A percentile compares a stretch with the other conserved stretches of the same genome.
Conservation (phyloP, 2,888 invertebrate genomes). For the Siphlonurus alternatus region DNA sequence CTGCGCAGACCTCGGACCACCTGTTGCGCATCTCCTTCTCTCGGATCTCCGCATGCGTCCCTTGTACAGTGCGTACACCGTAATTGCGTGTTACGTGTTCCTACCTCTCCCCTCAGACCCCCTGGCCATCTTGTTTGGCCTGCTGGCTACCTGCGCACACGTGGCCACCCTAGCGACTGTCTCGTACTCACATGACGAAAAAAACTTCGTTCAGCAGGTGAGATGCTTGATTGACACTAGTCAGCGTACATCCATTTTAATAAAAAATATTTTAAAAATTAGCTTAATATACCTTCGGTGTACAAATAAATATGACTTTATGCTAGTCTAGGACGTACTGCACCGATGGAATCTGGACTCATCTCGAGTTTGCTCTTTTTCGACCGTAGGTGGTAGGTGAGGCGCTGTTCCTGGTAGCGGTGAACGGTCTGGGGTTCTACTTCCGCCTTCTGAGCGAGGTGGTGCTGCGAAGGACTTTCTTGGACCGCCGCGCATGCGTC, state of each 20-base stretch:
- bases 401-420: conserved; percentile 48
- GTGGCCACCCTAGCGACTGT: conserved; percentile 38
- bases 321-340: too few species aligned
- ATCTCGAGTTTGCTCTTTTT: too few species aligned
- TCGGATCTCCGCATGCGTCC: conserved; percentile 32
- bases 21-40: conserved; percentile 36
- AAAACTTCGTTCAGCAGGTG: conserved; percentile 27
- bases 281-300: not conserved
- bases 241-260: too few species aligned
- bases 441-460: conserved; percentile 79
- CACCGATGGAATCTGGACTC: too few species aligned
- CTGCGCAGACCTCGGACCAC: conserved; percentile 42
- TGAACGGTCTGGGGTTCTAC: conserved; percentile 72
- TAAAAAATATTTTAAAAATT: not conserved
- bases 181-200: conserved; percentile 30
- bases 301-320: not conserved
- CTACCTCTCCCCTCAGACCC: conserved; percentile 60
- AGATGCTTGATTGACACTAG: too few species aligned
- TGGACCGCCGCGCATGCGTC: conserved; percentile 72
- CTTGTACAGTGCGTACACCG: conserved; percentile 50
- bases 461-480: conserved; percentile 67
- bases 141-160: conserved; percentile 48
- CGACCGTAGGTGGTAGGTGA: conserved; percentile 48
- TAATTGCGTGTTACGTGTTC: conserved; percentile 69
- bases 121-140: conserved; percentile 49